phyloP scores from a whole-genome alignment of 1,140 invertebrate genomes.

The Nasonia longicornis region DNA sequence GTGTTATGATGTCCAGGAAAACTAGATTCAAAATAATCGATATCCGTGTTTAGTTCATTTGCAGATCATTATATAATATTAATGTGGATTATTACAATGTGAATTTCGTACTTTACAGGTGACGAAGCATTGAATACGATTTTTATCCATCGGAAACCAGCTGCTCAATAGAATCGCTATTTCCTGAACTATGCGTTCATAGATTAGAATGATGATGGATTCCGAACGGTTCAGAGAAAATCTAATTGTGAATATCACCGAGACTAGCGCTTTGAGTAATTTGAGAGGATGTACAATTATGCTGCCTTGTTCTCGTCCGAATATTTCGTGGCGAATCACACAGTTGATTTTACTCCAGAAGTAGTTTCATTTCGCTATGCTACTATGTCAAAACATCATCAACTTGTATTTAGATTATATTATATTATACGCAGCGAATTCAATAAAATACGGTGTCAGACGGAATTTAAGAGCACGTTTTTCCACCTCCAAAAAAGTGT shows the following conservation, averaged over 20 bases:
- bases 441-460: background rate
- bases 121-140: too few species aligned
- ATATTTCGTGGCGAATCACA: background rate
- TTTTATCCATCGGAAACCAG: too few species aligned
- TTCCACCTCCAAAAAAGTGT: background rate
- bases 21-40: background rate
- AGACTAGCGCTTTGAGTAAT: background rate
- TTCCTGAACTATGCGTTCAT: too few species aligned
- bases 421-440: background rate
- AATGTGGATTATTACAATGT: too few species aligned
- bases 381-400: too few species aligned
- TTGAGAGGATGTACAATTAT: background rate
- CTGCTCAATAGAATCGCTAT: too few species aligned
- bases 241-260: background rate
- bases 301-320: background rate
- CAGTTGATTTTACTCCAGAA: background rate
- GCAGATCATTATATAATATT: too few species aligned
- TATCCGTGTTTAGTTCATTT: background rate
- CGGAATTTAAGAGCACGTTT: background rate
- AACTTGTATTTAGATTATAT: background rate
- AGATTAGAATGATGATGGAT: too few species aligned
- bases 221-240: background rate
- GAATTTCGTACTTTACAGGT: too few species aligned
- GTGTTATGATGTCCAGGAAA: background rate
- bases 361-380: too few species aligned